phyloP scores from a whole-genome alignment of 1,140 invertebrate genomes.

The Oppia nitens region DNA sequence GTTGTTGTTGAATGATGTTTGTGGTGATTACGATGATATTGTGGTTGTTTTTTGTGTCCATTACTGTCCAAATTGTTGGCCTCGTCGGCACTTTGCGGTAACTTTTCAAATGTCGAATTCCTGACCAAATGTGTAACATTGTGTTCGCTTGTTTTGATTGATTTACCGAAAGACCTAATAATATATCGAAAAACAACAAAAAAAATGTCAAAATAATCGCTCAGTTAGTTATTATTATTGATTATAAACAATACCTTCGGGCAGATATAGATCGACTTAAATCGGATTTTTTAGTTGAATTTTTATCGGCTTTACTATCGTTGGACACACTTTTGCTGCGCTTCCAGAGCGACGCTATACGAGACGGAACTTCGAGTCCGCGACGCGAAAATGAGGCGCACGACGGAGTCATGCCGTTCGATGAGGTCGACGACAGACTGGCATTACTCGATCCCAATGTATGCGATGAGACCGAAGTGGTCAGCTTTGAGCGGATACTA shows the following conservation, averaged over 20 bases:
- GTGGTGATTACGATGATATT: too few relatives aligned
- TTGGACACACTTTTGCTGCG: neutral
- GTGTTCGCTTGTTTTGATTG: neutral
- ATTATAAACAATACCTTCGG: neutral
- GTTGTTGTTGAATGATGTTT: too few relatives aligned
- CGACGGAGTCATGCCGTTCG: neutral
- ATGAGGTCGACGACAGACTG: neutral
- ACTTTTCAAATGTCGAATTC: constrained; percentile 6
- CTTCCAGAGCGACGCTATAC: neutral
- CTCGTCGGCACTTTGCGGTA: neutral
- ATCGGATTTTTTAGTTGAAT: neutral
- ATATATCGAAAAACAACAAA: too few relatives aligned
- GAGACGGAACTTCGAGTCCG: neutral
- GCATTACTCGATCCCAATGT: neutral
- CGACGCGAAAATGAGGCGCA: neutral
- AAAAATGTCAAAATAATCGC: neutral
- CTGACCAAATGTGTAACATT: neutral
- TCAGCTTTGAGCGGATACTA: neutral
- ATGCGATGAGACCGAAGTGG: neutral
- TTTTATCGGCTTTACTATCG: neutral
- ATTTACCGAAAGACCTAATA: neutral
- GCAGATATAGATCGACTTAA: neutral
- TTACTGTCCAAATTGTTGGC: too few relatives aligned
- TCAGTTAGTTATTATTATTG: neutral
- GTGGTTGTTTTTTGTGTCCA: too few relatives aligned